A percentile compares a stretch with the other conserved stretches of the same genome.
Evolutionary conservation across 2,113 vertebrate genomes (phyloP).

Genomic region (Ifrita kowaldi): DNA sequence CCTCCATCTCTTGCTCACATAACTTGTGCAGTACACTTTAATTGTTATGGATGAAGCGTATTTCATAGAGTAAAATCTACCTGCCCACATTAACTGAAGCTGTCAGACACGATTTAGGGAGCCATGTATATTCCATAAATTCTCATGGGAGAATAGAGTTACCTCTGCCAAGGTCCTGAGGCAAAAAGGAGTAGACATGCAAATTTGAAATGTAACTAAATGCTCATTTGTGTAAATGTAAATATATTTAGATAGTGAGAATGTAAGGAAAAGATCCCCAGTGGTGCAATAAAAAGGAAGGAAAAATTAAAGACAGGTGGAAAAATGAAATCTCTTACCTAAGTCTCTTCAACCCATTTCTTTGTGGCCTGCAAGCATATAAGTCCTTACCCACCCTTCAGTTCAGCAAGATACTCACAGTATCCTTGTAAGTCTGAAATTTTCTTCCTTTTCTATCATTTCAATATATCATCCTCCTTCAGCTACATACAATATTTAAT

Average conservation of each 20-base stretch:
- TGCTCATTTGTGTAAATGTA: neutral
- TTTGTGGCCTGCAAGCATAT: neutral
- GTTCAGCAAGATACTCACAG: neutral
- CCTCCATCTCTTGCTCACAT: neutral
- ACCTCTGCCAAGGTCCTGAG: neutral
- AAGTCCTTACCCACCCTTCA: neutral
- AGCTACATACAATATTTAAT: neutral
- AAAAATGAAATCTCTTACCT: neutral
- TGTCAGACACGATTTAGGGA: slow-evolving; percentile 62
- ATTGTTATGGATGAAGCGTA: slow-evolving; percentile 67
- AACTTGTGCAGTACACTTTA: slow-evolving; percentile 35
- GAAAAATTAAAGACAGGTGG: neutral
- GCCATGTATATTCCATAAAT: slow-evolving; percentile 34
- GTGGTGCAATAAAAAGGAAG: neutral
- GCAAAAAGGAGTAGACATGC: neutral
- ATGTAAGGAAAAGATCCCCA: neutral
- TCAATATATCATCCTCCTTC: neutral
- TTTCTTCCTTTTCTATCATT: neutral
- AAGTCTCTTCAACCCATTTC: neutral
- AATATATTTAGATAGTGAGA: neutral
- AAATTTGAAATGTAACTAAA: neutral
- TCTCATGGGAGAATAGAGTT: slow-evolving; percentile 24
- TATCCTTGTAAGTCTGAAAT: neutral
- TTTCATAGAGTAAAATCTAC: slow-evolving; percentile 61
- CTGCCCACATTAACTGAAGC: slow-evolving; percentile 50